Evolutionary conservation across 1,140 invertebrate species (phyloP).

Genomic region (Apis cerana): DNA sequence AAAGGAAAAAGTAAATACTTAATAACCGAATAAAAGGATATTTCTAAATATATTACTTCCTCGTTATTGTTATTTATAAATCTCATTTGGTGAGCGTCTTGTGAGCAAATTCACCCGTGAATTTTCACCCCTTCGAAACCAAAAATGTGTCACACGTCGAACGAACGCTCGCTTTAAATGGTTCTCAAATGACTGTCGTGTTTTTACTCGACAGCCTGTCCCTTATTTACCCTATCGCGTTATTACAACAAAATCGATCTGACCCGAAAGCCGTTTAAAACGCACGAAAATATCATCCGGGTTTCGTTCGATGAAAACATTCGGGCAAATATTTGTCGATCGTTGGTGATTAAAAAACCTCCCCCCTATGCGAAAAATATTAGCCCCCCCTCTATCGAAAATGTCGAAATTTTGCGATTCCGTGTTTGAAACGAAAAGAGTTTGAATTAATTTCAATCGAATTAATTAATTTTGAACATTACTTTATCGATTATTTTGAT

Average conservation of each 20-base stretch:
- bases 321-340: constrained; percentile 15
- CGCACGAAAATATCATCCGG: neutral
- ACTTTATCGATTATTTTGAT: no score
- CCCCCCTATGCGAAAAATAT: neutral
- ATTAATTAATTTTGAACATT: no score
- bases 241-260: constrained; percentile 34
- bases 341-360: constrained; percentile 15
- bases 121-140: neutral
- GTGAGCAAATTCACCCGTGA: neutral
- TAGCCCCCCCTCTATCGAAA: neutral
- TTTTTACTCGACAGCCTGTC: neutral
- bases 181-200: neutral
- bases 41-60: no score
- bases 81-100: no score
- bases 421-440: neutral
- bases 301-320: neutral
- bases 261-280: neutral
- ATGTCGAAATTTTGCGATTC: neutral
- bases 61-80: no score
- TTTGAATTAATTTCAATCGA: neutral
- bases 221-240: constrained; percentile 25
- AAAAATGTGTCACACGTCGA: neutral
- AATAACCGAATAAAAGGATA: no score
- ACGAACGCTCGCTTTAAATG: neutral
- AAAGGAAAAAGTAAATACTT: no score